Evolutionary conservation across 2,113 vertebrate species (phyloP).

Genomic region (Chascanopsetta lugubris): DNA sequence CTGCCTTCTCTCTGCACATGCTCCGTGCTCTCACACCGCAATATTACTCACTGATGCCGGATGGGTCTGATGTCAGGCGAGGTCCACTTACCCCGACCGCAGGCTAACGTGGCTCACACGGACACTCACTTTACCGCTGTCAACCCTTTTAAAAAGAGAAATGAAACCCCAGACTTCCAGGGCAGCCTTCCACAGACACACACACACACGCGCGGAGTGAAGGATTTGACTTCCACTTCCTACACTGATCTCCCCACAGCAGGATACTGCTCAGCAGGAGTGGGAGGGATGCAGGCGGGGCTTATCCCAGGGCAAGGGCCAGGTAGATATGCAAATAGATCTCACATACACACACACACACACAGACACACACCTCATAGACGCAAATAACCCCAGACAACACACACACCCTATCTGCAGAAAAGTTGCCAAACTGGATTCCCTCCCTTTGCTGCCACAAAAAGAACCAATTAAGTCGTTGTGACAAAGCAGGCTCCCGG

Average conservation of each 20-base stretch:
- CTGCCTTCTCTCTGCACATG: conserved; percentile 46
- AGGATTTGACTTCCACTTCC: conserved; percentile 52
- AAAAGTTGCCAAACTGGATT: conserved; percentile 81
- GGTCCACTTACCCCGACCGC: conserved; percentile 35
- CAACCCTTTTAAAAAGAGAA: conserved; percentile 3
- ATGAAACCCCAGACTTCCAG: conserved; percentile 30
- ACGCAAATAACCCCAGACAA: conserved; percentile 61
- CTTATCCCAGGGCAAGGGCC: conserved; percentile 48
- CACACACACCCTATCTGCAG: conserved; percentile 61
- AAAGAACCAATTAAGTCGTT: conserved; percentile 44
- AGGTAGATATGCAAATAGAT: conserved; percentile 69
- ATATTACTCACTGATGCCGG: conserved; percentile 39
- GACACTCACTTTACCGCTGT: conserved; percentile 19
- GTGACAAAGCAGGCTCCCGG: conserved; percentile 54
- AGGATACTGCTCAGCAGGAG: conserved; percentile 45
- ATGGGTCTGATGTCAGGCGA: conserved; percentile 22
- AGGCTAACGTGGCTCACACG: conserved; percentile 23
- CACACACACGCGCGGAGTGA: background rate
- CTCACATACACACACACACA: conserved; percentile 40
- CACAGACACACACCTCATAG: conserved; percentile 38
- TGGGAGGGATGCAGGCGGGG: conserved; percentile 73
- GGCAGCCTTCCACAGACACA: too few species aligned
- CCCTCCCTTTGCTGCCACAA: conserved; percentile 41
- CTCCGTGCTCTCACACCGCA: conserved; percentile 7
- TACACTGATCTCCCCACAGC: conserved; percentile 32